phyloP scores from a whole-genome alignment of 2,888 invertebrate genomes.

The Baccha elongata region DNA sequence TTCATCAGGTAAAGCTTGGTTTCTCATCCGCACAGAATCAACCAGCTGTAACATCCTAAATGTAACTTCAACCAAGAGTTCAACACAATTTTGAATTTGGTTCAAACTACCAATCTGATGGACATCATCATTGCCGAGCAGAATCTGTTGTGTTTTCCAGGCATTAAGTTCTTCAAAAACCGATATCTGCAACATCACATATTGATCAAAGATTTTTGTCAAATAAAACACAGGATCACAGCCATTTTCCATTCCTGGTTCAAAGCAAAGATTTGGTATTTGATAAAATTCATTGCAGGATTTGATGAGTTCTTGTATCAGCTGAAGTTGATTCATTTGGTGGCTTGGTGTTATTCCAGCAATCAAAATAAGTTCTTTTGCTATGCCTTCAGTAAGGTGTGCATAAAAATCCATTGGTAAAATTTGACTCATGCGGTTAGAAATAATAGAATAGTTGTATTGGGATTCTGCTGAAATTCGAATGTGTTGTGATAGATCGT shows the following conservation, averaged over 20 bases:
- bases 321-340: background rate
- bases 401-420: background rate
- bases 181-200: background rate
- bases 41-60: background rate
- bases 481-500: background rate
- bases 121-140: too few relatives aligned
- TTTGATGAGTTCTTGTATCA: background rate
- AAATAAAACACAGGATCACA: background rate
- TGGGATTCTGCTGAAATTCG: background rate
- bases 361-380: background rate
- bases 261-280: slow-evolving; percentile 12
- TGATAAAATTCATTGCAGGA: slow-evolving; percentile 25
- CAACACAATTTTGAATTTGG: background rate
- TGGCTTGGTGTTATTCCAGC: background rate
- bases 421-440: background rate
- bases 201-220: background rate
- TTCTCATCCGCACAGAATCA: background rate
- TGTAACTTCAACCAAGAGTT: background rate
- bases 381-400: slow-evolving; percentile 9
- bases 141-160: background rate
- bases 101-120: background rate
- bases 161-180: background rate
- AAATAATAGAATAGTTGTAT: background rate
- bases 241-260: background rate
- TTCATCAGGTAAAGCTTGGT: background rate